phyloP scores from a whole-genome alignment of 2,113 vertebrate genomes.

The Psilopsiagon aurifrons region DNA sequence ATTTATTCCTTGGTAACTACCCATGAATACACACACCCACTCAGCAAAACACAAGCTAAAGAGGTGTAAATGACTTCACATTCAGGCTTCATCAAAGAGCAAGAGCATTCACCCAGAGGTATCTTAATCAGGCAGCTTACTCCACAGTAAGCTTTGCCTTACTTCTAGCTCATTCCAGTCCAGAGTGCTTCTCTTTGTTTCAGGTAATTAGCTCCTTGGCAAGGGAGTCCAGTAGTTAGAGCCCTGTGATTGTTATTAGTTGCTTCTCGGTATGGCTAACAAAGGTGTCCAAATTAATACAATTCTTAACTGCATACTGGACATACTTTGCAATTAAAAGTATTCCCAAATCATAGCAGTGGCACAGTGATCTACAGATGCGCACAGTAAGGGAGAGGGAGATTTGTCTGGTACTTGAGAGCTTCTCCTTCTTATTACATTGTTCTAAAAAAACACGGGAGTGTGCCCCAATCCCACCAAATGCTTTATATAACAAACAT shows the following conservation, averaged over 20 bases:
- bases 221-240: not conserved
- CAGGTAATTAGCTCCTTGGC: not conserved
- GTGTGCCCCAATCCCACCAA: not conserved
- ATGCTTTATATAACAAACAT: not conserved
- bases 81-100: not conserved
- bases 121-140: not conserved
- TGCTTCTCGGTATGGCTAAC: not conserved
- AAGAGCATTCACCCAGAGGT: not conserved
- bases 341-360: not conserved
- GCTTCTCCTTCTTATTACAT: not conserved
- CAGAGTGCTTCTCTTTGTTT: not conserved
- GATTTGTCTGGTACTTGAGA: not conserved
- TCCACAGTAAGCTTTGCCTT: not conserved
- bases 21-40: not conserved
- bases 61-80: not conserved
- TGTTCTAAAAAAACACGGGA: not conserved
- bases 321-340: not conserved
- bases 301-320: not conserved
- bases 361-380: not conserved
- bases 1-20: slow-evolving; percentile 15
- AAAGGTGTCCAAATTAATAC: not conserved
- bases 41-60: not conserved
- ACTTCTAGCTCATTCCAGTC: not conserved
- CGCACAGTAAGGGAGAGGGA: accelerated
- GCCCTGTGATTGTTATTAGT: not conserved